A percentile compares a stretch with the other conserved stretches of the same genome.
Evolutionary conservation across 2,888 invertebrate species (phyloP).

Genomic region (Caradrina clavipalpis): DNA sequence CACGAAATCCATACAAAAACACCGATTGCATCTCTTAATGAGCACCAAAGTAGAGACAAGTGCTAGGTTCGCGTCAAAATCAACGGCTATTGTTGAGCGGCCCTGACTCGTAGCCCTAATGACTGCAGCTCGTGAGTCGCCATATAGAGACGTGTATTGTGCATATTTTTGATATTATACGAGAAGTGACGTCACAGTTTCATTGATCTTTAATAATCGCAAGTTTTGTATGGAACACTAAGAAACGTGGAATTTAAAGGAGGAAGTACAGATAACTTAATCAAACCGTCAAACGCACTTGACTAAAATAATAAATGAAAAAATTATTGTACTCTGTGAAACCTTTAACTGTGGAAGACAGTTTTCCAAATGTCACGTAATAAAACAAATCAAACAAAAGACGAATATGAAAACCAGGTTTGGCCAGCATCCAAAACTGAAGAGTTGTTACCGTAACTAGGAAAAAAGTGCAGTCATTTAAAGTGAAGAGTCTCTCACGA

Average conservation of each 20-base stretch:
- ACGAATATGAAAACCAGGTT: slow-evolving; percentile 20
- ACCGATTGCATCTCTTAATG: slow-evolving; percentile 50
- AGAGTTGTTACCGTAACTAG: slow-evolving; percentile 27
- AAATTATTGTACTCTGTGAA: too few species aligned
- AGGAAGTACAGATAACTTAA: too few species aligned
- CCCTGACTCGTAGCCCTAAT: slow-evolving; percentile 70
- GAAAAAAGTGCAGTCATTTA: slow-evolving; percentile 33
- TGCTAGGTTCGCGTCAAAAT: slow-evolving; percentile 68
- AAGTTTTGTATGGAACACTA: not conserved
- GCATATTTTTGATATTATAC: slow-evolving; percentile 36
- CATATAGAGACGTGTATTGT: slow-evolving; percentile 61
- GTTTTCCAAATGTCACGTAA: not conserved
- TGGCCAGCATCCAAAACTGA: slow-evolving; percentile 46
- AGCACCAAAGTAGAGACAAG: slow-evolving; percentile 56
- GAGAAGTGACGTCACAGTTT: slow-evolving; percentile 12
- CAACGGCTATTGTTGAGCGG: slow-evolving; percentile 74
- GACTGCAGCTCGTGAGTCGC: slow-evolving; percentile 65
- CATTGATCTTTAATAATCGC: not conserved
- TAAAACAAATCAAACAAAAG: not conserved
- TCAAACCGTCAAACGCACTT: too few species aligned
- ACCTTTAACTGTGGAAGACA: too few species aligned
- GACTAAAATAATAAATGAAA: too few species aligned
- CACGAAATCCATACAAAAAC: slow-evolving; percentile 39
- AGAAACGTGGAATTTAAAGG: too few species aligned
- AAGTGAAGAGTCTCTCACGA: slow-evolving; percentile 32